phyloP scores from a whole-genome alignment of 2,113 vertebrate species.

The Eonycteris spelaea region DNA sequence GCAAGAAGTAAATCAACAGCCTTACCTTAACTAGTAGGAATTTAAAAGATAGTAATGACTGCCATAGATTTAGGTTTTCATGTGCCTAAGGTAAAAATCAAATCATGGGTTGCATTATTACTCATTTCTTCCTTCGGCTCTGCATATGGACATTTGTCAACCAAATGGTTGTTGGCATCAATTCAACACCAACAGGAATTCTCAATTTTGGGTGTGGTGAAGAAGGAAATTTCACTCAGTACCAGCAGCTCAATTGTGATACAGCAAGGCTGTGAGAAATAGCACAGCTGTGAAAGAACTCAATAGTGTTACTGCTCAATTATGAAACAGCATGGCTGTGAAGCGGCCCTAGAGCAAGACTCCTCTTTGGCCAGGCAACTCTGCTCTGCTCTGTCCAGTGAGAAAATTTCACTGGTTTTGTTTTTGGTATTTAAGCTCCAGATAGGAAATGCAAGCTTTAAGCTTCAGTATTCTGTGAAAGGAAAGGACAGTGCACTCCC shows the following conservation, averaged over 20 bases:
- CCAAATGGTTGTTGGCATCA: not conserved
- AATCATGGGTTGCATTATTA: not conserved
- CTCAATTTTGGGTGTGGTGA: not conserved
- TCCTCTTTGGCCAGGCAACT: not conserved
- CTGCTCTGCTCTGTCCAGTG: not conserved
- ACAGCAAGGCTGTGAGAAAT: not conserved
- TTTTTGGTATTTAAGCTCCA: not conserved
- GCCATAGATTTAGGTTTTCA: not conserved
- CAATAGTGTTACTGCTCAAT: not conserved
- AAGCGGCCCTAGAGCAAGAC: not conserved
- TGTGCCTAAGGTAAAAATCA: not conserved
- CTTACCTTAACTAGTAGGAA: not conserved
- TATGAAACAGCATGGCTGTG: not conserved
- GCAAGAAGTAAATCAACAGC: not conserved
- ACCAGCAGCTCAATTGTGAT: not conserved
- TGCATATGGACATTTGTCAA: accelerated
- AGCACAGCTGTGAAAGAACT: not conserved
- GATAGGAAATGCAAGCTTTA: no score
- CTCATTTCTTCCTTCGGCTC: not conserved
- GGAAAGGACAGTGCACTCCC: not conserved
- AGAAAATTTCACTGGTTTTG: not conserved
- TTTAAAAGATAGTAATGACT: not conserved
- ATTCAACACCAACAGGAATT: not conserved
- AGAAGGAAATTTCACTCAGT: not conserved
- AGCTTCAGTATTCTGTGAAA: not conserved